Base-by-base conservation (phyloP, 2,888 invertebrate species). In the Apoda limacodes region DNA sequence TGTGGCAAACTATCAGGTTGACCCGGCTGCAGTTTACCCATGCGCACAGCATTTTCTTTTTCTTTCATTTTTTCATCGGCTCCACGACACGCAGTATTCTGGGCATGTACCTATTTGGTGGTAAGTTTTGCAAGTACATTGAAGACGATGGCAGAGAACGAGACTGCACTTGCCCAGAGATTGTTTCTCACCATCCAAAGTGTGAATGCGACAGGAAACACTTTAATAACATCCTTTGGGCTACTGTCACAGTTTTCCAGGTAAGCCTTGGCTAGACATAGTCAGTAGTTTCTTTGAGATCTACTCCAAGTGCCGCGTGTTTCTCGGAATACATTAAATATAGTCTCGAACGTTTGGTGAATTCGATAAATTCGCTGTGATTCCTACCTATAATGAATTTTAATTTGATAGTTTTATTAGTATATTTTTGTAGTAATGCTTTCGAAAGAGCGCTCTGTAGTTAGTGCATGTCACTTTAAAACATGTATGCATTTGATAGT, bases 31-130 rank as follows among this genome's bases (percentile, higher is more conserved):
- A 60, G 66, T 66, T 66, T 70, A 53, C 7, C 17, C 7, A 6
- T 71, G 76, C 74, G 78, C 78, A 76, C 71, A 76, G 78, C 71
- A 74, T 78, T 76, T 65, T 70, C 51, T 71, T 70, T 72, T 72
- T 71, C 74, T 61, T 64, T 76, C 75, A 74, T 68, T 45, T 42
- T 39, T 41, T 48, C 44, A 45, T 46, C 45, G 48, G 37, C 45
- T 37, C 45, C 39, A 47, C 69, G 52, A 55, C 75, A 83, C 82
- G 82, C 92, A 97, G 97, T 90, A 94, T 95, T 85, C 92, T 97
- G 87, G 97, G 97, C 85, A 97, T 96, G 95, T 95, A 95, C 88
- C 92, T 97, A 85, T 97, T 97, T 87, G 96, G 96, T 84, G 95
- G 96, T 91, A 95, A 95, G 91, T 96, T 97, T 93, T 96, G 96